Percentiles rank a stretch among this genome's conserved stretches.
Evolutionary conservation across 2,888 invertebrate species (phyloP).

Genomic region (Cepaea hortensis): DNA sequence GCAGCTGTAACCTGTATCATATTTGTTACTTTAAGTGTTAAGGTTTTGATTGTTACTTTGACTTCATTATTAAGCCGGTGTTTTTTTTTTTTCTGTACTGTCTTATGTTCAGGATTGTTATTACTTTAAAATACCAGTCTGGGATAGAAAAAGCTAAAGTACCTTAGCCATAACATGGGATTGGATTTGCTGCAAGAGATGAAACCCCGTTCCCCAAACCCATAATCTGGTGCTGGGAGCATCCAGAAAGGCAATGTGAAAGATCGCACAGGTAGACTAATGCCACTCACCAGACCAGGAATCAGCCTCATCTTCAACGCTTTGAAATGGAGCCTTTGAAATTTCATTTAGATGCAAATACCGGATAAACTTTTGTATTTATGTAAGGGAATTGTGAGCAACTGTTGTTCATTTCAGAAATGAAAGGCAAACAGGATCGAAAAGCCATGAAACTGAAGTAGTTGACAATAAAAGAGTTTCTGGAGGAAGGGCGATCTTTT

Average conservation of each 20-base stretch:
- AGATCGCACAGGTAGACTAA: not conserved
- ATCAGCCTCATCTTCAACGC: not conserved
- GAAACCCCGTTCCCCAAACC: not conserved
- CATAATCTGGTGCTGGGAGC: not conserved
- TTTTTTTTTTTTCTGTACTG: too few species aligned
- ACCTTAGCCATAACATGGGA: too few species aligned
- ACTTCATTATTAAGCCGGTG: too few species aligned
- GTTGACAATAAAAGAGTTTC: too few species aligned
- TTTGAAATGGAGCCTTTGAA: constrained; percentile 13
- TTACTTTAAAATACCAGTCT: too few species aligned
- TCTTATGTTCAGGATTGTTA: too few species aligned
- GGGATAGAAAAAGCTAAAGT: too few species aligned
- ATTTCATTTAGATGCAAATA: constrained; percentile 18
- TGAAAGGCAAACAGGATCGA: constrained; percentile 13
- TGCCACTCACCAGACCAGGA: not conserved
- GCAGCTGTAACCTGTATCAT: not conserved
- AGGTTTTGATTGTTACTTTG: too few species aligned
- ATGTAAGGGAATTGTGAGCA: not conserved
- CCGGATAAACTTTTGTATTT: not conserved
- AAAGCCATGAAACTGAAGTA: not conserved
- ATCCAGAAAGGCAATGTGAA: not conserved
- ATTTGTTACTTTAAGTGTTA: too few species aligned
- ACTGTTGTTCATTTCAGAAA: not conserved
- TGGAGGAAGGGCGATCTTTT: too few species aligned
- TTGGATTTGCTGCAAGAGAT: not conserved